Evolutionary conservation across 2,113 vertebrate species (phyloP).

Genomic region (Tylochromis polylepis): DNA sequence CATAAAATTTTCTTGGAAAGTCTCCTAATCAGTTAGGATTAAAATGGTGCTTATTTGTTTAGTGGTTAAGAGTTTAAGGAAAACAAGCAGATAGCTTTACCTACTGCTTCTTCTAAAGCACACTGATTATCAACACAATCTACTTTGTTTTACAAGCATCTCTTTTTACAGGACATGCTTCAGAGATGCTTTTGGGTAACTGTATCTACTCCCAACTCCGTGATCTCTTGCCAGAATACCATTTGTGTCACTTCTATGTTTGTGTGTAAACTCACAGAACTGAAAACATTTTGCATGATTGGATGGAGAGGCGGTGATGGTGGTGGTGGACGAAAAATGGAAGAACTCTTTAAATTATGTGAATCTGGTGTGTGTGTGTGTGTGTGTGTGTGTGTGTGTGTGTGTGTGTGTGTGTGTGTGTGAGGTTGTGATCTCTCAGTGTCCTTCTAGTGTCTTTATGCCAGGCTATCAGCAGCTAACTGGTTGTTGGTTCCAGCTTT

Average conservation of each 20-base stretch:
- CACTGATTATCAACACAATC: background rate
- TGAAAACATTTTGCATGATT: background rate
- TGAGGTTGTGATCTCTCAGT: background rate
- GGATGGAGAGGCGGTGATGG: background rate
- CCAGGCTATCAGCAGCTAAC: background rate
- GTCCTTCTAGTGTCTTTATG: background rate
- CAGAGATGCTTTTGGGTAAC: background rate
- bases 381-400: background rate
- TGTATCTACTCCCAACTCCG: background rate
- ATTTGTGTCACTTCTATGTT: background rate
- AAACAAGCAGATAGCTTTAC: background rate
- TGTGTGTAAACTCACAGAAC: background rate
- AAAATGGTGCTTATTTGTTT: background rate
- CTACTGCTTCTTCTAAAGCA: background rate
- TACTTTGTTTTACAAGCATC: background rate
- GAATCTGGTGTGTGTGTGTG: background rate
- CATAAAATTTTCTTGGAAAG: background rate
- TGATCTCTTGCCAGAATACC: background rate
- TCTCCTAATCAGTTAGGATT: background rate
- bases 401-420: background rate
- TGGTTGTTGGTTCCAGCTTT: background rate
- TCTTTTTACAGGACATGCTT: background rate
- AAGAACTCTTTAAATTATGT: background rate
- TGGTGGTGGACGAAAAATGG: background rate
- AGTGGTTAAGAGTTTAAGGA: background rate